Percentiles rank a stretch among this genome's conserved stretches.
phyloP scores from a whole-genome alignment of 1,140 invertebrate genomes.

The Neuroterus valhalla region DNA sequence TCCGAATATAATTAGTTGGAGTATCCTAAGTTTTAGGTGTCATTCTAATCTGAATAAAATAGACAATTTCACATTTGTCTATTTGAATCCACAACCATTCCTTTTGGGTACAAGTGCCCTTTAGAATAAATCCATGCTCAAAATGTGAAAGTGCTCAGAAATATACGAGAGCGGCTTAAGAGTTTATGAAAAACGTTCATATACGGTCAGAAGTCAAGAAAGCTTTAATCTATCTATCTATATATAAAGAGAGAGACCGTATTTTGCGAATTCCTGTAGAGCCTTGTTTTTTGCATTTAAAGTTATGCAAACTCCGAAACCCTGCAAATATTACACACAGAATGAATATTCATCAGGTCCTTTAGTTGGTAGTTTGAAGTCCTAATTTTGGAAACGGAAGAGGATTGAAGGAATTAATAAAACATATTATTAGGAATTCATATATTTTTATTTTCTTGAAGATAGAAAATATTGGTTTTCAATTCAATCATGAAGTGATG shows the following conservation, averaged over 20 bases:
- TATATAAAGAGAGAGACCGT: background rate
- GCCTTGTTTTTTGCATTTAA: conserved; percentile 1
- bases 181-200: background rate
- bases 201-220: background rate
- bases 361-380: background rate
- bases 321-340: background rate
- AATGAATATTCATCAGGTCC: background rate
- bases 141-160: background rate
- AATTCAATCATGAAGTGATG: too few relatives aligned
- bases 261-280: background rate
- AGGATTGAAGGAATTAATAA: background rate
- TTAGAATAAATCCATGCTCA: too few relatives aligned
- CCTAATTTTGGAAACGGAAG: background rate
- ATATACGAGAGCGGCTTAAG: background rate
- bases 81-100: too few relatives aligned
- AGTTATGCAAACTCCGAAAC: conserved; percentile 2
- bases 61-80: too few relatives aligned
- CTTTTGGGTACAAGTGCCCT: too few relatives aligned
- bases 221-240: background rate
- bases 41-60: too few relatives aligned
- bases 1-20: too few relatives aligned
- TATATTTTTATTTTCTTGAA: too few relatives aligned
- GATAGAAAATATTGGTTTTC: too few relatives aligned
- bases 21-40: too few relatives aligned
- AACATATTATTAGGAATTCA: too few relatives aligned